These are phyloP conservation scores for Oreochromis niloticus DNA, from an alignment of 2,113 vertebrate species.

Conservation along the genomic window DNA sequence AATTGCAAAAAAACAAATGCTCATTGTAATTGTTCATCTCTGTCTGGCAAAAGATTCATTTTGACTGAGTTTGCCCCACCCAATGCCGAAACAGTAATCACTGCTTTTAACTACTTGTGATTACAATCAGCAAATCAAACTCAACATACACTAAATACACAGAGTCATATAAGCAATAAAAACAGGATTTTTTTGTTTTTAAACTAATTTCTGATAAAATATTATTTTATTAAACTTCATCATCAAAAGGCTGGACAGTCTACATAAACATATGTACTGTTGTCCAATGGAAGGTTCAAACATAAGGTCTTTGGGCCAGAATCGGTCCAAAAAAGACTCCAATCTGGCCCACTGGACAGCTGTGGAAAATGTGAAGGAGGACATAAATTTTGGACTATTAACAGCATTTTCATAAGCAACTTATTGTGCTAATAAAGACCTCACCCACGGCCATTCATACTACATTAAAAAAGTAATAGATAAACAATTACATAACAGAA, in stretches of 20 bases:
- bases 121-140: neutral
- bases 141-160: neutral
- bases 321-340: neutral
- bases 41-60: constrained; percentile 18
- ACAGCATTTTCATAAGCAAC: neutral
- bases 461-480: neutral
- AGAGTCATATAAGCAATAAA: neutral
- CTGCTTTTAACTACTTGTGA: neutral
- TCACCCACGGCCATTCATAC: neutral
- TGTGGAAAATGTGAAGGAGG: neutral
- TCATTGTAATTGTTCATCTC: constrained; percentile 12
- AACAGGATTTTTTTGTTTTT: neutral
- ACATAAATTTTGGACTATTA: neutral
- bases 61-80: neutral
- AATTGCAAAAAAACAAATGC: constrained; percentile 1
- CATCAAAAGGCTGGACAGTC: neutral
- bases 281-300: neutral
- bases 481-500: neutral
- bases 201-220: neutral
- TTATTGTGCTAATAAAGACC: neutral
- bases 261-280: neutral
- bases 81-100: neutral
- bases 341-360: neutral
- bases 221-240: neutral
- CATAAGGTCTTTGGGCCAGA: neutral